Evolutionary conservation across 2,888 invertebrate genomes (phyloP), one percentile per base, ranked within the genome.

Genomic region (Clanis bilineata): DNA sequence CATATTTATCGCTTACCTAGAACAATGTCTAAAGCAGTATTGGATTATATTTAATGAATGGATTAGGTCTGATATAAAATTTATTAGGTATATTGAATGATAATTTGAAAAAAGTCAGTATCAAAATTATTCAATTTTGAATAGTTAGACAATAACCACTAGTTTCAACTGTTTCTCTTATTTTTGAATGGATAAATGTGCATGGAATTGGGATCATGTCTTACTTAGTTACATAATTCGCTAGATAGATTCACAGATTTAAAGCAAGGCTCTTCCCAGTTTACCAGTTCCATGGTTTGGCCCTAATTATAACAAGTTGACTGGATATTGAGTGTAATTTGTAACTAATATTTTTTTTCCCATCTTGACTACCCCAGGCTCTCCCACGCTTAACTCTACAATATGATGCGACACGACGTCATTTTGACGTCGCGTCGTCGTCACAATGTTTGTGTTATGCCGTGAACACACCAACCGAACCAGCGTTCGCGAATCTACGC

Each of bases 161-260:
- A 10, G 7, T 51, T 51, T 10, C 18, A 4, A 28, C n/a, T 23
- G n/a, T 25, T 23, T 28, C 15, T 32, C 7, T 18, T 51, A 2
- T 28, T 9, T n/a, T 51, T 51, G 28, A 47, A 28, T 28, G 25
- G 25, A 7, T 15, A 47, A 28, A 28, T 15, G n/a, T 28, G 25
- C 9, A 28, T 25, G 15, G 2, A 9, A 47, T 25, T 47, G n/a
- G 7, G 47, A 47, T 47, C n/a, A 28, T 25, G 28, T 15, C 10
- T 47, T 47, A 9, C 32, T 32, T 32, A 32, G 32, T 4, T 21
- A 23, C 45, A 25, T 12, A 18, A 32, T 51, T 32, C 18, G 32
- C 51, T 51, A 51, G 51, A 15, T 51, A 51, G 47, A 28, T 28
- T 51, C n/a, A n/a, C n/a, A n/a, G n/a, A n/a, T n/a, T n/a, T n/a